These are phyloP conservation scores for Lasius fuliginosus DNA, from an alignment of 2,888 invertebrate genomes.

Conservation along the genomic window DNA sequence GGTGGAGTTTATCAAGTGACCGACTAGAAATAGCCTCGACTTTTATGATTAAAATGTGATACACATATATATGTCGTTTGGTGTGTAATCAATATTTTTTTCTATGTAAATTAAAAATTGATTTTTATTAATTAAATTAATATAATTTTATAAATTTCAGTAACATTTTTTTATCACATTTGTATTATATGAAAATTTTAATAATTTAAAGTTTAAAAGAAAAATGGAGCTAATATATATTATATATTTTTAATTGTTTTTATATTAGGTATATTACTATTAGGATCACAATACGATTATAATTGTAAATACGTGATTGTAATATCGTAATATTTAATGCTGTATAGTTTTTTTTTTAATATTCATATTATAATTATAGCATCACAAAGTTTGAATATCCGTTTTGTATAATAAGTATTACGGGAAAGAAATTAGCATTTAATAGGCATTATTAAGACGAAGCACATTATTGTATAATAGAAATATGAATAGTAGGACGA, in stretches of 20 bases:
- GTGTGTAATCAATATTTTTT: constrained; percentile 9
- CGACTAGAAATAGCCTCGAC: constrained; percentile 1
- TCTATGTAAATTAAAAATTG: background rate
- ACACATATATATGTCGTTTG: background rate
- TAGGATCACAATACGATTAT: background rate
- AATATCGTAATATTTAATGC: background rate
- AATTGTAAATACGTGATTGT: background rate
- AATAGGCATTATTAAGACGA: background rate
- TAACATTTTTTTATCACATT: background rate
- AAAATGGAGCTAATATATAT: background rate
- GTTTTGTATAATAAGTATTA: background rate
- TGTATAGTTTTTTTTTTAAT: background rate
- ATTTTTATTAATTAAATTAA: background rate
- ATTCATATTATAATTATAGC: background rate
- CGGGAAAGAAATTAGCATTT: background rate
- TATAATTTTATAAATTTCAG: background rate
- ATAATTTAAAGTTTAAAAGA: background rate
- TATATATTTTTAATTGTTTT: background rate
- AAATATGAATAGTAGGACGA: background rate
- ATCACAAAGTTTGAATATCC: background rate
- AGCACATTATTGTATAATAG: background rate
- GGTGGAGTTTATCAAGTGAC: constrained; percentile 7
- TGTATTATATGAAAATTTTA: background rate
- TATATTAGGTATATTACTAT: background rate
- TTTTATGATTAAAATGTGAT: constrained; percentile 11